A percentile compares a stretch with the other conserved stretches of the same genome.
phyloP scores from a whole-genome alignment of 2,888 invertebrate genomes.

The Hermodice carunculata region DNA sequence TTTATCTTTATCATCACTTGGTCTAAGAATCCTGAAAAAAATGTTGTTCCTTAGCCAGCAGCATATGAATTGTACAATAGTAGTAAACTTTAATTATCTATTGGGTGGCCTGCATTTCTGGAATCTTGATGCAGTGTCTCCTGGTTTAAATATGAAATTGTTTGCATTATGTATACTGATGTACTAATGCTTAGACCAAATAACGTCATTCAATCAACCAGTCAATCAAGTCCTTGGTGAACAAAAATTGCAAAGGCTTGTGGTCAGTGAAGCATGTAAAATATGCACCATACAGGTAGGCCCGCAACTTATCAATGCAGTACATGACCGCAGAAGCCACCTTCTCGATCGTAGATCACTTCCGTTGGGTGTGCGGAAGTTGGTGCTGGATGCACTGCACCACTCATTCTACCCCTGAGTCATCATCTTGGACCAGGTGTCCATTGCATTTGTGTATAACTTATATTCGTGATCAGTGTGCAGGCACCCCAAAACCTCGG shows the following conservation, averaged over 20 bases:
- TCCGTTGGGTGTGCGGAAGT: neutral
- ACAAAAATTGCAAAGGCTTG: slow-evolving; percentile 11
- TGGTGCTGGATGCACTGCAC: neutral
- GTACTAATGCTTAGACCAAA: no score
- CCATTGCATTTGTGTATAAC: slow-evolving; percentile 15
- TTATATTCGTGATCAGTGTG: neutral
- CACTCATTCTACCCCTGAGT: neutral
- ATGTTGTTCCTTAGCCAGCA: no score
- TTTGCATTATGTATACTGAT: no score
- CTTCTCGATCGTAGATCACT: neutral
- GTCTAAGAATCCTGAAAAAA: no score
- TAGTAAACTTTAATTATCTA: no score
- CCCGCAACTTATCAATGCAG: slow-evolving; percentile 3
- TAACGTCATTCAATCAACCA: no score
- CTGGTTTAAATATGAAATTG: no score
- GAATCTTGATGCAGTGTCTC: no score
- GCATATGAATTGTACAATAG: no score
- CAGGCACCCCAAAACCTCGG: slow-evolving; percentile 1
- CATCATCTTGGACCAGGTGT: neutral
- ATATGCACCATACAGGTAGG: slow-evolving; percentile 9
- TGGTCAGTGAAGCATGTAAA: slow-evolving; percentile 19
- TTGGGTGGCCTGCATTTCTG: no score
- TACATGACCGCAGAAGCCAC: neutral
- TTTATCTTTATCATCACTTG: no score
- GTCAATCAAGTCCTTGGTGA: slow-evolving; percentile 8